A percentile compares a stretch with the other conserved stretches of the same genome.
Evolutionary conservation across 2,888 invertebrate genomes (phyloP).

Genomic region (Amphipyra berbera): DNA sequence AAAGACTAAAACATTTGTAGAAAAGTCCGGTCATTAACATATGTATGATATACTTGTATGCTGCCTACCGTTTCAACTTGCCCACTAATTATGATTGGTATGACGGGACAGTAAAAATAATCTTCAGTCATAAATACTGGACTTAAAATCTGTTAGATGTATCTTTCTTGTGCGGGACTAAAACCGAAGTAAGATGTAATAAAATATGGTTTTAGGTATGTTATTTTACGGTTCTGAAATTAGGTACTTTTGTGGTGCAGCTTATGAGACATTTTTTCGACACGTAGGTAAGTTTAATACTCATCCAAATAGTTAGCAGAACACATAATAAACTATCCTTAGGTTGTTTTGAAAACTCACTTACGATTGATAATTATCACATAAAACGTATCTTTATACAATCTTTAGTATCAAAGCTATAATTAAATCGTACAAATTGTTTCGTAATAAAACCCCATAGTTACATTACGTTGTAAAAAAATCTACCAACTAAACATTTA

Average conservation of each 20-base stretch:
- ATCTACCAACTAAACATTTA: conserved; percentile 45
- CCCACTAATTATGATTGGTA: conserved; percentile 63
- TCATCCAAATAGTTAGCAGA: too few species aligned
- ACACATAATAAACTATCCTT: too few species aligned
- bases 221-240: conserved; percentile 7
- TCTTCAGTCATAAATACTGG: conserved; percentile 50
- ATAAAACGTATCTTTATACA: too few species aligned
- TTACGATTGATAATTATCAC: too few species aligned
- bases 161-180: conserved; percentile 17
- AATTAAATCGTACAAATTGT: not conserved
- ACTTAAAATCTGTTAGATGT: conserved; percentile 31
- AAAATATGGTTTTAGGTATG: conserved; percentile 23
- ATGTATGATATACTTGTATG: conserved; percentile 60
- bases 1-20: conserved; percentile 87
- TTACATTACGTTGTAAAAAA: conserved; percentile 39
- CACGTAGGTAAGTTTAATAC: too few species aligned
- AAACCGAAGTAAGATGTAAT: conserved; percentile 28
- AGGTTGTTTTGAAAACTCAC: too few species aligned
- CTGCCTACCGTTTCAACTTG: conserved; percentile 72
- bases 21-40: conserved; percentile 85
- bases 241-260: not conserved
- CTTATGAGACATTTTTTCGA: not conserved
- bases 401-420: too few species aligned
- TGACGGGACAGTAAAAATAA: conserved; percentile 51
- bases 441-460: conserved; percentile 15